Base-by-base conservation (phyloP, 2,888 invertebrate species). In the Sphaeridia pumilis region DNA sequence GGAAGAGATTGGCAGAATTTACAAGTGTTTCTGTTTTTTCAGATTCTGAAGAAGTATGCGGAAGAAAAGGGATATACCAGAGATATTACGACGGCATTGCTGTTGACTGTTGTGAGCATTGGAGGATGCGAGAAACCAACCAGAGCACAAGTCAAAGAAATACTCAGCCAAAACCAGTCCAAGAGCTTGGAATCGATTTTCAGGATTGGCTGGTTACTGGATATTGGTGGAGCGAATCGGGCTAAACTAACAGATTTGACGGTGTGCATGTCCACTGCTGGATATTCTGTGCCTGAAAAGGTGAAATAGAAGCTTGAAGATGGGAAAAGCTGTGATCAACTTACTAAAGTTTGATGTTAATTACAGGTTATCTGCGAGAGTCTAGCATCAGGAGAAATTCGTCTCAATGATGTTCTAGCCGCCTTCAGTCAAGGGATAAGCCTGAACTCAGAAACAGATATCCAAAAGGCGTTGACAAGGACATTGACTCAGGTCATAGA, bases 371-470 rank as follows among this genome's bases (percentile, higher is more conserved):
- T 54, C 20, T 43, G 17, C n/a, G 17, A 31, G 20, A 47, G 35
- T 21, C n/a, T 54, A 3, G 26, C 28, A 7, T 24, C 21, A 14
- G 35, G 35, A 14, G 58, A 59, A 28, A 44, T 63, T 1, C 41
- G 54, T 3, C 27, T 65, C 27, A 54, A 56, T 1, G 58, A 63
- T 48, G 58, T 65, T 1, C 58, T 65, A 58, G 42, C 60, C 7
- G 61, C 63, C 2, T 65, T 65, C 55, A 59, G 59, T 14, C 63
- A 65, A 56, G 61, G 60, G 10, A 60, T 63, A 10, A 65, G 61
- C 48, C 52, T 63, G 12, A 63, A 63, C 27, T 55, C 61, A 17
- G 63, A 63, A 35, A 48, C 53, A 25, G 54, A 57, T 47, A 54
- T 63, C 4, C 63, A 64, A 43, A 49, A 63, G 34, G 51, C 57